phyloP scores from a whole-genome alignment of 1,140 invertebrate genomes.

The Sitophilus oryzae region DNA sequence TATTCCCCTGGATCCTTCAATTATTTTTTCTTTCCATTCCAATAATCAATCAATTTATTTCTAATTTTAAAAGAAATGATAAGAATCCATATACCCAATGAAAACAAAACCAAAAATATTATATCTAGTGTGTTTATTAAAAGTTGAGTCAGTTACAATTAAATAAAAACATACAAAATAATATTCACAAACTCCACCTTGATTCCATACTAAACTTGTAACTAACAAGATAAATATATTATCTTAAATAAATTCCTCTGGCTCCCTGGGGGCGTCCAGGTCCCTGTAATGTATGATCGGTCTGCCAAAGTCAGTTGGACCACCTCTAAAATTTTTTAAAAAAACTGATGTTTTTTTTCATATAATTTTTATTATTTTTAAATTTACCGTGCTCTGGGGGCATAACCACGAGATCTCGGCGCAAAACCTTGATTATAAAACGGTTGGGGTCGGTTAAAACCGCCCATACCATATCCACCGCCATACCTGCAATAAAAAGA shows the following conservation, averaged over 20 bases:
- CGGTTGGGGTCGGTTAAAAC: constrained; percentile 39
- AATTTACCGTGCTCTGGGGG: constrained; percentile 35
- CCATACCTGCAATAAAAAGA: constrained; percentile 1
- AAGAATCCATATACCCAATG: too few relatives aligned
- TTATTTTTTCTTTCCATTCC: too few relatives aligned
- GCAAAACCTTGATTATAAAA: constrained; percentile 46
- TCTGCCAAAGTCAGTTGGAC: constrained; percentile 62
- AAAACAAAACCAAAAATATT: too few relatives aligned
- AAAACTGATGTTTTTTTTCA: neutral
- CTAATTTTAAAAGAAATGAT: too few relatives aligned
- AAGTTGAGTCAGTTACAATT: neutral
- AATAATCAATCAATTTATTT: too few relatives aligned
- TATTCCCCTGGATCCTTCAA: too few relatives aligned
- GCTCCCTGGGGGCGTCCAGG: constrained; percentile 83
- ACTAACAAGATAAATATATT: neutral
- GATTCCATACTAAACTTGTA: neutral
- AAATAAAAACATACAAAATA: neutral
- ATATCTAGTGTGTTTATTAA: neutral
- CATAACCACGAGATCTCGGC: constrained; percentile 37
- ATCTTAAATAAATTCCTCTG: constrained; percentile 70
- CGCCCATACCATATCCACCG: constrained; percentile 6
- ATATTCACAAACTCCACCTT: neutral
- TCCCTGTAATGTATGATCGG: constrained; percentile 86
- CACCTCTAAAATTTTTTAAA: constrained; percentile 45
- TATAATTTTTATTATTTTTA: constrained; percentile 45